phyloP scores from a whole-genome alignment of 2,797 vertebrate species.

The Xerus rutilus region DNA sequence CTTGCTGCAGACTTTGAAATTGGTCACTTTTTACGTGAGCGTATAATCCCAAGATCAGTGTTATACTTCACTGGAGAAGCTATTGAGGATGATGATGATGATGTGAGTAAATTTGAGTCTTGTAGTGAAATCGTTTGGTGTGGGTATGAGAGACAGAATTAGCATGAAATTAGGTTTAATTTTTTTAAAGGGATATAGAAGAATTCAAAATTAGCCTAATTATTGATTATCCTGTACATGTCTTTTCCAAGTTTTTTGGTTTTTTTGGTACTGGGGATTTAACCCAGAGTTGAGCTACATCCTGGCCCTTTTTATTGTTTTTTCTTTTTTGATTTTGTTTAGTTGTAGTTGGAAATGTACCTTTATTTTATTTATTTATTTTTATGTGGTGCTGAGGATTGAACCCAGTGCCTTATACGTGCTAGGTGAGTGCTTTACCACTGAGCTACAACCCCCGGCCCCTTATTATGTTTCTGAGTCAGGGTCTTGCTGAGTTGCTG shows the following conservation, averaged over 20 bases:
- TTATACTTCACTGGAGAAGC: slow-evolving; percentile 99
- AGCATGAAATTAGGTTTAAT: neutral
- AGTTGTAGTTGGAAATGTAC: too few relatives aligned
- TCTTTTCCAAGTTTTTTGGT: neutral
- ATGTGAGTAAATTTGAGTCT: slow-evolving; percentile 90
- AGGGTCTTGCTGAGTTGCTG: too few relatives aligned
- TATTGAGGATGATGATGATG: slow-evolving; percentile 99
- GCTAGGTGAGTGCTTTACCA: too few relatives aligned
- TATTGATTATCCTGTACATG: neutral
- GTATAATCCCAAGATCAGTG: slow-evolving; percentile 97
- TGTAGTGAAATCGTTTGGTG: neutral
- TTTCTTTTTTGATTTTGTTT: neutral
- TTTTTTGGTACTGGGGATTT: too few relatives aligned
- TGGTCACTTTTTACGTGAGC: slow-evolving; percentile 98
- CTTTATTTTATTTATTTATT: too few relatives aligned
- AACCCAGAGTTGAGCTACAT: too few relatives aligned
- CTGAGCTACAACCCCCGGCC: too few relatives aligned
- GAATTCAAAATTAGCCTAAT: neutral
- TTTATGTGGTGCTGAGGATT: too few relatives aligned
- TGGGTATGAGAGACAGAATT: neutral
- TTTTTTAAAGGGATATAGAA: neutral
- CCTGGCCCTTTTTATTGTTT: neutral
- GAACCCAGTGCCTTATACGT: too few relatives aligned
- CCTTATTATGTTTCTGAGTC: too few relatives aligned
- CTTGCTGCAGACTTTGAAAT: slow-evolving; percentile 99